These are phyloP conservation scores for Ochropleura leucogaster DNA, from an alignment of 2,888 invertebrate species.

Conservation along the genomic window DNA sequence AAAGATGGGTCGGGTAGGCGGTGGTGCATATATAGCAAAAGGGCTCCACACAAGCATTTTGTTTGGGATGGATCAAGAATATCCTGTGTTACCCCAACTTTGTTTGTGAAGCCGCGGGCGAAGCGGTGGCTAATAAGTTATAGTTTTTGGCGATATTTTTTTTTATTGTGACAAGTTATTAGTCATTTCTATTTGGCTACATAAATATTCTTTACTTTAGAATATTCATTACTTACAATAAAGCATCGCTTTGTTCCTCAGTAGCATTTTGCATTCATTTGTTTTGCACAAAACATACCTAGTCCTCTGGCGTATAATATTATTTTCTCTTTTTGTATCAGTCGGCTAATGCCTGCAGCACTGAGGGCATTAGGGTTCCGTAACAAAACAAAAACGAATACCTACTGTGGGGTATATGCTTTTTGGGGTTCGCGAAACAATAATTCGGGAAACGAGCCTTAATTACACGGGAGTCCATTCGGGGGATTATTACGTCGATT, in stretches of 20 bases:
- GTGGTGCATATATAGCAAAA: no score
- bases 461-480: neutral
- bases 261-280: conserved; percentile 8
- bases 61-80: no score
- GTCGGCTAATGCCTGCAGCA: conserved; percentile 28
- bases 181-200: neutral
- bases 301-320: conserved; percentile 10
- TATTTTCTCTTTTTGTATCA: conserved; percentile 31
- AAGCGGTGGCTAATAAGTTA: neutral
- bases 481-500: neutral
- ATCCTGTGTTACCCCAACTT: no score
- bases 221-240: no score
- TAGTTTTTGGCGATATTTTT: neutral
- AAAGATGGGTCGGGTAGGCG: no score
- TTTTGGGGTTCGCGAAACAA: conserved; percentile 11
- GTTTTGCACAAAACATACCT: neutral
- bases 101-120: no score
- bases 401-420: neutral
- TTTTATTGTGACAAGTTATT: neutral
- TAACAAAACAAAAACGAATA: conserved; percentile 20
- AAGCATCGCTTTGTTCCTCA: neutral
- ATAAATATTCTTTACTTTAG: neutral
- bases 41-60: no score
- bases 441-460: conserved; percentile 3
- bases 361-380: conserved; percentile 34